Evolutionary conservation across 2,113 vertebrate species (phyloP).

Genomic region (Alethe diademata): DNA sequence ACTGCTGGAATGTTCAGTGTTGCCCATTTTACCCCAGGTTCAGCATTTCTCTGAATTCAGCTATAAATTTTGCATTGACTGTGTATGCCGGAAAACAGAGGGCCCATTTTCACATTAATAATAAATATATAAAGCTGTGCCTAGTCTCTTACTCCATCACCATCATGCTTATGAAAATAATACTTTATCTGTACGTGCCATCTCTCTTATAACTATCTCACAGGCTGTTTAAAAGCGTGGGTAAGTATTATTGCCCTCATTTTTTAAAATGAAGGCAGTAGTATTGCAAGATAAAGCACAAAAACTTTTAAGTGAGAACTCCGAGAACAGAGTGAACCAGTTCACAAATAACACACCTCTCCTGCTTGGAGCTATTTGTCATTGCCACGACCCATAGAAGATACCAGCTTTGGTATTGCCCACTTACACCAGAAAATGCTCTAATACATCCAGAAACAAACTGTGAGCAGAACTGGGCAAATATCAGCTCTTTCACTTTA

Average conservation of each 20-base stretch:
- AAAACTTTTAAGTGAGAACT: not conserved
- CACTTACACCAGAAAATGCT: not conserved
- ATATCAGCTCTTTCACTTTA: not conserved
- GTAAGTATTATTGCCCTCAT: conserved; percentile 38
- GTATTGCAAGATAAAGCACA: not conserved
- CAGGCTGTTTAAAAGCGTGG: not conserved
- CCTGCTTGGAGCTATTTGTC: not conserved
- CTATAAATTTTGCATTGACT: conserved; percentile 49
- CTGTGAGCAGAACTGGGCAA: not conserved
- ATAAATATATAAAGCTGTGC: conserved; percentile 39
- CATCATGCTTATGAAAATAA: conserved; percentile 2
- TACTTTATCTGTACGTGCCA: not conserved
- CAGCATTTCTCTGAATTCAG: conserved; percentile 32
- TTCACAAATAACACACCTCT: not conserved
- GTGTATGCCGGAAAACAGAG: not conserved
- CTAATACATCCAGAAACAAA: not conserved
- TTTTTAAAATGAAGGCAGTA: not conserved
- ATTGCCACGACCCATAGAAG: not conserved
- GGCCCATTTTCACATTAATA: conserved; percentile 56
- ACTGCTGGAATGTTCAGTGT: conserved; percentile 2
- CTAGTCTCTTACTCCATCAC: conserved; percentile 22
- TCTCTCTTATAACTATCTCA: not conserved
- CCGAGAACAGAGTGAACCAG: not conserved
- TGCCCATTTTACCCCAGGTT: conserved; percentile 25
- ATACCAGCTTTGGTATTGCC: not conserved